Percentiles rank a stretch among this genome's conserved stretches.
These are phyloP conservation scores for Darevskia nairensis DNA, from an alignment of 2,797 vertebrate genomes.

Conservation along the genomic window DNA sequence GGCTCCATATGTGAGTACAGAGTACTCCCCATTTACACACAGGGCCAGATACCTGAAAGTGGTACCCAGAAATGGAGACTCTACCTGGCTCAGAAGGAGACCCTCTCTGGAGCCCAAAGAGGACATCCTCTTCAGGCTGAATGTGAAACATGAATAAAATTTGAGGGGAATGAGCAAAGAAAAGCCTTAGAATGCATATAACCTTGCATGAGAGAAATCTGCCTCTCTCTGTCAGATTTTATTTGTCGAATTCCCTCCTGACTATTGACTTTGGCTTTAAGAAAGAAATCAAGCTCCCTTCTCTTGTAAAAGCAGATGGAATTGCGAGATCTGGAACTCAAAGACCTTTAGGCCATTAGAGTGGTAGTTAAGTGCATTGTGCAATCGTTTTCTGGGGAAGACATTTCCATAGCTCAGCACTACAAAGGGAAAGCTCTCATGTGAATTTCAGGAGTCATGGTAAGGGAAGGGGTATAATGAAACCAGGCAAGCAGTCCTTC, in stretches of 20 bases:
- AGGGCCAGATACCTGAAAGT: too few species aligned
- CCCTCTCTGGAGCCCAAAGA: not conserved
- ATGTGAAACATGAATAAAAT: not conserved
- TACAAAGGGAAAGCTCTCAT: not conserved
- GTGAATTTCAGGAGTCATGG: constrained; percentile 1
- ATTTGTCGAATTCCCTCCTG: not conserved
- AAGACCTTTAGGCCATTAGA: not conserved
- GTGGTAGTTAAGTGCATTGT: not conserved
- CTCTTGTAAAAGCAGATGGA: constrained; percentile 22
- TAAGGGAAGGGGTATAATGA: constrained; percentile 1
- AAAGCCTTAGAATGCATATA: constrained; percentile 6
- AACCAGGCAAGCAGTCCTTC: not conserved
- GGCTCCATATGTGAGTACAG: too few species aligned
- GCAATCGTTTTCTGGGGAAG: not conserved
- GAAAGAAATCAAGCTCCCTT: not conserved
- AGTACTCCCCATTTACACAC: too few species aligned
- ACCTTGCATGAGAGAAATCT: constrained; percentile 11
- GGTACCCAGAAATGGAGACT: too few species aligned
- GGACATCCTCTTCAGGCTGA: not conserved
- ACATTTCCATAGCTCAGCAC: not conserved
- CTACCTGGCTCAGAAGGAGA: too few species aligned
- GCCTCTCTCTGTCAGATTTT: not conserved
- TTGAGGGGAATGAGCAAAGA: not conserved
- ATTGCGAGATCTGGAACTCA: not conserved
- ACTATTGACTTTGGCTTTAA: constrained; percentile 18